phyloP scores from a whole-genome alignment of 1,140 invertebrate species.

The Drosophila athabasca region DNA sequence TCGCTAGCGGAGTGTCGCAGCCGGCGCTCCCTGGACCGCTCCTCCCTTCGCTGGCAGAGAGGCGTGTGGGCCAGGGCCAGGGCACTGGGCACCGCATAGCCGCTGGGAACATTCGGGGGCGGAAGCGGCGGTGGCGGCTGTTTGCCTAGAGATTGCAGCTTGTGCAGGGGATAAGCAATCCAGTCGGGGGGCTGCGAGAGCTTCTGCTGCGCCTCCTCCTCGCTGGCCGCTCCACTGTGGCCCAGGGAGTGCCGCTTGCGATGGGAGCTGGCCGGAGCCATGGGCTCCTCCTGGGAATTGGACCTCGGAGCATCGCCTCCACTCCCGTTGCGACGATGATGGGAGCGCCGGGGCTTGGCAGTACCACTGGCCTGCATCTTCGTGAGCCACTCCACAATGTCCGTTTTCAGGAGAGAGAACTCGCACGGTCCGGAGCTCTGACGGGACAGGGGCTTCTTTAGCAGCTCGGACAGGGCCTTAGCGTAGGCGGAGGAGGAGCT shows the following conservation, averaged over 20 bases:
- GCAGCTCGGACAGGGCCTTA: slow-evolving; percentile 72
- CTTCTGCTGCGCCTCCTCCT: slow-evolving; percentile 65
- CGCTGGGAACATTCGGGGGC: slow-evolving; percentile 46
- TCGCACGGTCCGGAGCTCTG: slow-evolving; percentile 80
- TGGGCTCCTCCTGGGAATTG: slow-evolving; percentile 77
- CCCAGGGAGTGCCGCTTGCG: slow-evolving; percentile 80
- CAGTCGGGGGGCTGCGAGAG: slow-evolving; percentile 66
- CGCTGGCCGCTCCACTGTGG: slow-evolving; percentile 64
- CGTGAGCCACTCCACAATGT: slow-evolving; percentile 83
- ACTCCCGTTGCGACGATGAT: slow-evolving; percentile 79
- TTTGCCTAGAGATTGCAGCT: slow-evolving; percentile 74
- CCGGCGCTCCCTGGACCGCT: slow-evolving; percentile 38
- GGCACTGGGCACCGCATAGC: slow-evolving; percentile 63
- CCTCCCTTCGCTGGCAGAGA: slow-evolving; percentile 77
- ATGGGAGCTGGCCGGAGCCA: slow-evolving; percentile 51
- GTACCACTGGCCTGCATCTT: slow-evolving; percentile 70
- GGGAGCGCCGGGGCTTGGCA: slow-evolving; percentile 52
- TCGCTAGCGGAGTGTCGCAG: slow-evolving; percentile 39
- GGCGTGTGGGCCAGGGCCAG: slow-evolving; percentile 63
- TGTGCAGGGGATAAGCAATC: slow-evolving; percentile 81
- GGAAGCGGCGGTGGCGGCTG: slow-evolving; percentile 29
- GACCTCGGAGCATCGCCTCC: slow-evolving; percentile 79
- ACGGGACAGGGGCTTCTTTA: slow-evolving; percentile 78
- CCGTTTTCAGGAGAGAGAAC: slow-evolving; percentile 78
- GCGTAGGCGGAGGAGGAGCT: slow-evolving; percentile 74